Conservation (phyloP, 2,797 vertebrate species). For the Myotis findleyi region DNA sequence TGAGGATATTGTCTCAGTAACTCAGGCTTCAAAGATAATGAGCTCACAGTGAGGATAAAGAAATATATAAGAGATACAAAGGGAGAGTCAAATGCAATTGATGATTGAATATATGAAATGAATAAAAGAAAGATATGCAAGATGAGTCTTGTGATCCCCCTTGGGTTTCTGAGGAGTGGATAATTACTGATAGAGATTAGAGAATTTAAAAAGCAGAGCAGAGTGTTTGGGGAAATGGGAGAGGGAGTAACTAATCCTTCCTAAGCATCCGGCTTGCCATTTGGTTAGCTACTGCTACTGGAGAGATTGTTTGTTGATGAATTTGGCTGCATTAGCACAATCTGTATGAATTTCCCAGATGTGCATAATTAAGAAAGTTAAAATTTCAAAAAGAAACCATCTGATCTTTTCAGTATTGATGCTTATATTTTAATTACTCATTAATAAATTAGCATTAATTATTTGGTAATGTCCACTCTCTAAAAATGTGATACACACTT, state of each 20-base stretch:
- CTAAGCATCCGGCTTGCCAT: not conserved
- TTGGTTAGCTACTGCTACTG: not conserved
- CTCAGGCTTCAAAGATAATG: not conserved
- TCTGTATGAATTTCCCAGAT: not conserved
- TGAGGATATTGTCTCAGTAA: not conserved
- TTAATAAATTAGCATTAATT: slow-evolving; percentile 38
- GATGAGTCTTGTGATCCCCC: not conserved
- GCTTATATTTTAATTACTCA: slow-evolving; percentile 18
- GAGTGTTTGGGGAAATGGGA: not conserved
- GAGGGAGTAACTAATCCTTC: not conserved
- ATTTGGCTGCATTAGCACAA: not conserved
- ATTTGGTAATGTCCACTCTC: slow-evolving; percentile 14
- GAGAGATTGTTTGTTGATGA: not conserved
- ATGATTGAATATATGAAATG: not conserved
- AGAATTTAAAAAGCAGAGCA: not conserved
- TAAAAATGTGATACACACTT: not conserved
- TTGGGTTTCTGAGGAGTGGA: not conserved
- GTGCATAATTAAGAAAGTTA: slow-evolving; percentile 21
- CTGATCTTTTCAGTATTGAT: not conserved
- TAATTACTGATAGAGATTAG: not conserved
- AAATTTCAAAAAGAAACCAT: not conserved
- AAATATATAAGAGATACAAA: not conserved
- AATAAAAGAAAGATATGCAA: not conserved
- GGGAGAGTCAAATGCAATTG: not conserved
- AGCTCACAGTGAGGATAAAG: not conserved